phyloP scores from a whole-genome alignment of 2,113 vertebrate genomes.

The Copsychus sechellarum region DNA sequence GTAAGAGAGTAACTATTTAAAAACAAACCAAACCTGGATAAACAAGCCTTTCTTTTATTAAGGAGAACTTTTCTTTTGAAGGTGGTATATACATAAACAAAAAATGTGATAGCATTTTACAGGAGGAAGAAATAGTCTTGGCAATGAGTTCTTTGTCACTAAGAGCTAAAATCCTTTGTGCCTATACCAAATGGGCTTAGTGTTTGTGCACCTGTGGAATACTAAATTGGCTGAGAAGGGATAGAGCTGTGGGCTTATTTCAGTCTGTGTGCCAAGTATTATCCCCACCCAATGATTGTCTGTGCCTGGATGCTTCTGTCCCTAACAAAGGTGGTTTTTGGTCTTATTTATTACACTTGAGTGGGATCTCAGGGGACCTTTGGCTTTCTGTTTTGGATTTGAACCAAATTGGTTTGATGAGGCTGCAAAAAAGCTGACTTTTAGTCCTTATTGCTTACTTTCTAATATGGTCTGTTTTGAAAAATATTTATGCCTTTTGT shows the following conservation, averaged over 20 bases:
- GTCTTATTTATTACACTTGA: neutral
- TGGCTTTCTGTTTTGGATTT: neutral
- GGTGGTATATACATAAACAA: neutral
- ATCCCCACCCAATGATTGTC: neutral
- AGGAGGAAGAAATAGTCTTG: neutral
- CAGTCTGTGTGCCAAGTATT: fast-evolving
- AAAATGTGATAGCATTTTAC: neutral
- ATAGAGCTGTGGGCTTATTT: neutral
- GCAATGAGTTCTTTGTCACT: neutral
- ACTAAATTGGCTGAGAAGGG: neutral
- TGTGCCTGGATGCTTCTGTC: neutral
- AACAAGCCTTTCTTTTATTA: neutral
- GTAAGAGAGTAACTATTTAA: neutral
- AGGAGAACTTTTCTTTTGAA: neutral
- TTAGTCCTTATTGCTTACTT: neutral
- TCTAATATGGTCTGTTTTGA: neutral
- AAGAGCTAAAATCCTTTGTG: neutral
- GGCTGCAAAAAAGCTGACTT: neutral
- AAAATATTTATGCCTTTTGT: neutral
- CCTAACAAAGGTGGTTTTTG: neutral
- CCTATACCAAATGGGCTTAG: neutral
- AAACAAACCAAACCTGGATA: neutral
- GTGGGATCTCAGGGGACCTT: neutral
- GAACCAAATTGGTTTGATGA: neutral
- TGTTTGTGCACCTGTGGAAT: neutral